Base-by-base conservation (phyloP, 1,140 invertebrate species). In the Aricia agestis region DNA sequence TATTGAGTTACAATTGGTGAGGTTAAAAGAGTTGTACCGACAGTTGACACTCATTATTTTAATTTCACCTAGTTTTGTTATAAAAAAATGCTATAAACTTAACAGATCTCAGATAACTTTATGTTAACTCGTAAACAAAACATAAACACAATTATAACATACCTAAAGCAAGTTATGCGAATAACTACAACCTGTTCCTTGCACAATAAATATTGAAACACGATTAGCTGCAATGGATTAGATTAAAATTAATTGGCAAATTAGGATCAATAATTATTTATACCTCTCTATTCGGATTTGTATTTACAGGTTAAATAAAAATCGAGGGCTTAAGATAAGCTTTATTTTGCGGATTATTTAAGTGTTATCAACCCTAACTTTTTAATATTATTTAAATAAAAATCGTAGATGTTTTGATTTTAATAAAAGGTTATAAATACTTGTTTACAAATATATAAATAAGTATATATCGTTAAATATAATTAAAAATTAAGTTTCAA, bases 101-200 rank as follows among this genome's bases (percentile, higher is more conserved):
- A 36, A 4, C 58, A 19, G n/a, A 9, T 19, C 15, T 19, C 18
- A 17, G 18, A 59, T 18, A 59, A 52, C 6, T 15, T 59, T 59
- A 59, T 19, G 18, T 59, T 59, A 18, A 59, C 6, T 52, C 45
- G 11, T 52, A 52, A 52, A 52, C n/a, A 19, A 6, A 58, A n/a
- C 57, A n/a, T n/a, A 7, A 59, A 59, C 18, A 59, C 59, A 63
- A 63, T n/a, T n/a, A n/a, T 11, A 10, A 19, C 17, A 13, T 3
- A 25, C 18, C 59, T 59, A 3, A 52, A 59, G 15, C 17, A 59
- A 59, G 18, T 19, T 63, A 19, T 31, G 17, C 59, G 59, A 19
- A 59, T 59, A 59, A 59, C 18, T 59, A 25, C 19, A 63, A 63
- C 59, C 59, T 19, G 59, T 63, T 63, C 19, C 18, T 63, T 63